These are phyloP conservation scores for Myotis brandtii DNA, from an alignment of 2,113 vertebrate genomes.

Conservation along the genomic window DNA sequence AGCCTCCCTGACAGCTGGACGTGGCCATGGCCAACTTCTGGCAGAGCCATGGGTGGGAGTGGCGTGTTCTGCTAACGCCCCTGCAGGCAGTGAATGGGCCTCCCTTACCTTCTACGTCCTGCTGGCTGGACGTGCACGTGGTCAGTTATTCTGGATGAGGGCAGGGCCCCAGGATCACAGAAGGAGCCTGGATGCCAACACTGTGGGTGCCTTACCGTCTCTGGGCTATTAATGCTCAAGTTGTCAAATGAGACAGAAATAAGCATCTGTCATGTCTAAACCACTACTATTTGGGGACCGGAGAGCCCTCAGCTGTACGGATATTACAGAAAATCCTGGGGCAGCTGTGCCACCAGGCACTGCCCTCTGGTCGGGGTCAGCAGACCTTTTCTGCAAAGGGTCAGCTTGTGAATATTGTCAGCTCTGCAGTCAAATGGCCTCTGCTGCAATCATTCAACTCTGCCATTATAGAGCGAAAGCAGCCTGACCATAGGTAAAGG, in stretches of 20 bases:
- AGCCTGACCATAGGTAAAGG: accelerated
- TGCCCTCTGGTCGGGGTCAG: not conserved
- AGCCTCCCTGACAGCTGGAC: accelerated
- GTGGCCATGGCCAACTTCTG: not conserved
- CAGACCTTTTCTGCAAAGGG: not conserved
- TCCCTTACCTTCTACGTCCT: not conserved
- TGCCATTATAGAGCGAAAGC: accelerated
- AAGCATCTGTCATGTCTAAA: not conserved
- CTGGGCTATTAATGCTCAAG: not conserved
- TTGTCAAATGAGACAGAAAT: not conserved
- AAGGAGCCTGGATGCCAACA: not conserved
- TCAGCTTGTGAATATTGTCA: not conserved
- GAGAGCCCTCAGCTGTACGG: not conserved
- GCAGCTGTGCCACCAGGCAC: not conserved
- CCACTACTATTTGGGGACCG: not conserved
- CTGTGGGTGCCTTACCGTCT: accelerated
- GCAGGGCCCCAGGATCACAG: not conserved
- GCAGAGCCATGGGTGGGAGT: not conserved
- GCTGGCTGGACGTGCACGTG: not conserved
- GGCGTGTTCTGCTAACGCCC: not conserved
- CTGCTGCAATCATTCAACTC: not conserved
- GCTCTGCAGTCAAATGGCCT: not conserved
- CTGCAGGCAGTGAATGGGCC: not conserved
- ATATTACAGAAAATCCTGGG: not conserved
- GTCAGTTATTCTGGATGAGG: not conserved